These are phyloP conservation scores for Tenthredo scrophulariae DNA, from an alignment of 2,888 invertebrate species.

Conservation along the genomic window DNA sequence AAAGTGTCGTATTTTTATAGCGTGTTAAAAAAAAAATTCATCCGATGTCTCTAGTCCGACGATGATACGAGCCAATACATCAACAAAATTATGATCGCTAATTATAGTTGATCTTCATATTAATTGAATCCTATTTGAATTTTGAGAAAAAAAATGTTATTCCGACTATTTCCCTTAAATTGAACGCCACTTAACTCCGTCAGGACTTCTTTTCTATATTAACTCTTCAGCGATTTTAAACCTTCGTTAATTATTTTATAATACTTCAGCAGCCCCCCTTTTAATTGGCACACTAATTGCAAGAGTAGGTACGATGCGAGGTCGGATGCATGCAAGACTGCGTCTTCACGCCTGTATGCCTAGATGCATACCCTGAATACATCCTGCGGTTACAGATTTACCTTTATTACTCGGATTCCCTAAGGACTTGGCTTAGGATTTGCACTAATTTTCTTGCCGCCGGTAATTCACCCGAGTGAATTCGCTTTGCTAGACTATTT, in stretches of 20 bases:
- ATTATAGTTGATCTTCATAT: neutral
- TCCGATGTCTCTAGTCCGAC: neutral
- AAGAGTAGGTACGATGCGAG: constrained; percentile 5
- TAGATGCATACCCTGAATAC: neutral
- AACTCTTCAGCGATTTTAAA: neutral
- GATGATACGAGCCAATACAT: neutral
- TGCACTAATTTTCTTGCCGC: neutral
- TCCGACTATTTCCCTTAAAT: neutral
- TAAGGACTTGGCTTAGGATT: neutral
- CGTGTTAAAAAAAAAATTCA: neutral
- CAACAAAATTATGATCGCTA: neutral
- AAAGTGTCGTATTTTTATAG: neutral
- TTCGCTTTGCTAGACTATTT: neutral
- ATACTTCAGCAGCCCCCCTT: neutral
- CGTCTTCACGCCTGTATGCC: constrained; percentile 1
- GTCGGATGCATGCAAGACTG: constrained; percentile 44
- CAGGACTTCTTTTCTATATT: neutral
- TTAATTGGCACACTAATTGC: constrained; percentile 32
- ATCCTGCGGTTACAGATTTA: constrained; percentile 2
- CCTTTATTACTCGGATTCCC: neutral
- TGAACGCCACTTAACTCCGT: neutral
- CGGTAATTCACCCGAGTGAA: constrained; percentile 4
- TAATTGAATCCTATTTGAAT: neutral
- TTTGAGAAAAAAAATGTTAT: neutral
- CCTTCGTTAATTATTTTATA: neutral